A percentile compares a stretch with the other conserved stretches of the same genome.
Evolutionary conservation across 2,113 vertebrate species (phyloP).

Genomic region (Silurus meridionalis): DNA sequence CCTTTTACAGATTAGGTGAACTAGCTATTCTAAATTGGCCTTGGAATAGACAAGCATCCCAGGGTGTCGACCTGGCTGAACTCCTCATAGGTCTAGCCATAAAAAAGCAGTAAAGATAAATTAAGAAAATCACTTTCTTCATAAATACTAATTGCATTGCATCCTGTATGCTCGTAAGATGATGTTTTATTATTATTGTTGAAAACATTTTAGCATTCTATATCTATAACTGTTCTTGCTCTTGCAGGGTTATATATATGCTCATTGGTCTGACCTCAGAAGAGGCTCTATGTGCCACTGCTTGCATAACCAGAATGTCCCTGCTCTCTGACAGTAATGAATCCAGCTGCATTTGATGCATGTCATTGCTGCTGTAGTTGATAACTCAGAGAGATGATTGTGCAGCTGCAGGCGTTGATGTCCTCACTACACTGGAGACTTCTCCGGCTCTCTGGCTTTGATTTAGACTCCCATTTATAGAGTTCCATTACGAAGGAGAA

Average conservation of each 20-base stretch:
- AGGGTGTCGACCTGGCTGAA: background rate
- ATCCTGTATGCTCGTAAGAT: background rate
- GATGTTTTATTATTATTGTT: background rate
- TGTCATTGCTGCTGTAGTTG: constrained; percentile 32
- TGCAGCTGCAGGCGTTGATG: constrained; percentile 41
- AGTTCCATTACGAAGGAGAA: constrained; percentile 38
- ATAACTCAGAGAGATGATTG: constrained; percentile 20
- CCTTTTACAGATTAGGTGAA: background rate
- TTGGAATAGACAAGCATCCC: background rate
- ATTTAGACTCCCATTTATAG: constrained; percentile 40
- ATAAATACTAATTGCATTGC: background rate
- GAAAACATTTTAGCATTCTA: background rate
- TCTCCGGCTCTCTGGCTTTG: constrained; percentile 41
- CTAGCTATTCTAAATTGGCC: background rate
- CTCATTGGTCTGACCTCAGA: background rate
- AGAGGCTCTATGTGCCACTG: background rate
- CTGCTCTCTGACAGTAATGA: constrained; percentile 6
- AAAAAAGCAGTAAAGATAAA: background rate
- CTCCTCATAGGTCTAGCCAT: background rate
- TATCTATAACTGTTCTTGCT: constrained; percentile 22
- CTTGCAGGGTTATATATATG: constrained; percentile 15
- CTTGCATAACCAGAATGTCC: background rate
- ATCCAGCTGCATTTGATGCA: constrained; percentile 32
- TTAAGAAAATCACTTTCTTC: background rate
- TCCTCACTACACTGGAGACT: constrained; percentile 36